A percentile compares a stretch with the other conserved stretches of the same genome.
Conservation (phyloP, 1,140 invertebrate genomes). For the Meloidogyne chitwoodi region DNA sequence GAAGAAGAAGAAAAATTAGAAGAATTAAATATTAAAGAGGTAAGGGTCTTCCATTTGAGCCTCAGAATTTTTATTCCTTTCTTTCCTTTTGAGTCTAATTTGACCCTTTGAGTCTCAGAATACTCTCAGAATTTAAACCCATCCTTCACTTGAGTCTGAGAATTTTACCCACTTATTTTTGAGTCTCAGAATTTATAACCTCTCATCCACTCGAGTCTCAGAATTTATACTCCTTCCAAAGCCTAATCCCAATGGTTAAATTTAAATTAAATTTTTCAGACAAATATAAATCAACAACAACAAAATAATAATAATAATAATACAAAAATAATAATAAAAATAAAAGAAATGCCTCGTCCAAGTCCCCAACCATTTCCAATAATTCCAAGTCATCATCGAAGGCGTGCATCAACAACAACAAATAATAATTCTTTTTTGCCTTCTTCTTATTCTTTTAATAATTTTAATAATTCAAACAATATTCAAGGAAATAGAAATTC, state of each 20-base stretch:
- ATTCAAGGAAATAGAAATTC: background rate
- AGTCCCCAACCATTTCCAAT: constrained; percentile 2
- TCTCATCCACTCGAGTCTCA: too few relatives aligned
- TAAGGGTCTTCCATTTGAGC: too few relatives aligned
- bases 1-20: background rate
- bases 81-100: background rate
- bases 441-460: background rate
- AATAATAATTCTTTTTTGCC: background rate
- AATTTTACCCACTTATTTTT: too few relatives aligned
- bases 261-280: too few relatives aligned
- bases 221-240: too few relatives aligned
- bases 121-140: too few relatives aligned
- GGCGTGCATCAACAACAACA: background rate
- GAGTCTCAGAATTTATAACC: too few relatives aligned
- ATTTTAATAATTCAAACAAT: background rate
- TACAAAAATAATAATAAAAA: background rate
- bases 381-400: background rate
- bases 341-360: background rate
- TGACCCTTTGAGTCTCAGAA: background rate
- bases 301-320: background rate
- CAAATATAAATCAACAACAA: background rate
- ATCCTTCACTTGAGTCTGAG: too few relatives aligned
- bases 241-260: too few relatives aligned
- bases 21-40: background rate
- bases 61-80: background rate